phyloP scores from a whole-genome alignment of 2,113 vertebrate genomes.

The Brienomyrus longianalis region DNA sequence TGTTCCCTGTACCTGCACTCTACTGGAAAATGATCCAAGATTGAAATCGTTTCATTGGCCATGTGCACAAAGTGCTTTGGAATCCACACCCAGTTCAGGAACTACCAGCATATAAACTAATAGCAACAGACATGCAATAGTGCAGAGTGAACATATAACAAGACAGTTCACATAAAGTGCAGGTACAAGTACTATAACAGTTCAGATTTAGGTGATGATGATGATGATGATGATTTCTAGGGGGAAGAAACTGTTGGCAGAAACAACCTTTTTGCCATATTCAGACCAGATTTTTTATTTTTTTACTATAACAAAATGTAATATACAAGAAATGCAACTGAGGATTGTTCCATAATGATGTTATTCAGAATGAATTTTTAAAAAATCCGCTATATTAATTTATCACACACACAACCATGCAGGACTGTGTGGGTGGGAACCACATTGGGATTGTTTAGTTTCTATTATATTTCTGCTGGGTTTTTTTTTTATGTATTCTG shows the following conservation, averaged over 20 bases:
- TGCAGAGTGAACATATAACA: neutral
- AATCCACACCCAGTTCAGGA: neutral
- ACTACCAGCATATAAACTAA: neutral
- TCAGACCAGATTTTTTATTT: neutral
- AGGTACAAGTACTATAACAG: neutral
- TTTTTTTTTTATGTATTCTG: neutral
- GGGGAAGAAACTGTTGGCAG: neutral
- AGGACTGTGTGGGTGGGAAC: neutral
- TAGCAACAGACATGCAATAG: neutral
- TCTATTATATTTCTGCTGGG: neutral
- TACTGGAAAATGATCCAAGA: neutral
- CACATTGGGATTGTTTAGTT: neutral
- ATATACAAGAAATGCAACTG: neutral
- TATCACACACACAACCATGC: neutral
- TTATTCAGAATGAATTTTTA: neutral
- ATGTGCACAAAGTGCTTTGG: neutral
- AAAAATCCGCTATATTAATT: neutral
- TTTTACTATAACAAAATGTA: neutral
- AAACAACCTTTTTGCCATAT: neutral
- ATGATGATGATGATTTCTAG: neutral
- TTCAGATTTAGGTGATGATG: neutral
- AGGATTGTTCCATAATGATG: neutral
- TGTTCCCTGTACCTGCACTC: neutral
- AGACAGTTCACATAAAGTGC: neutral
- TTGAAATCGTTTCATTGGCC: neutral